Conservation (phyloP, 2,888 invertebrate species). For the Leistus spinibarbis region DNA sequence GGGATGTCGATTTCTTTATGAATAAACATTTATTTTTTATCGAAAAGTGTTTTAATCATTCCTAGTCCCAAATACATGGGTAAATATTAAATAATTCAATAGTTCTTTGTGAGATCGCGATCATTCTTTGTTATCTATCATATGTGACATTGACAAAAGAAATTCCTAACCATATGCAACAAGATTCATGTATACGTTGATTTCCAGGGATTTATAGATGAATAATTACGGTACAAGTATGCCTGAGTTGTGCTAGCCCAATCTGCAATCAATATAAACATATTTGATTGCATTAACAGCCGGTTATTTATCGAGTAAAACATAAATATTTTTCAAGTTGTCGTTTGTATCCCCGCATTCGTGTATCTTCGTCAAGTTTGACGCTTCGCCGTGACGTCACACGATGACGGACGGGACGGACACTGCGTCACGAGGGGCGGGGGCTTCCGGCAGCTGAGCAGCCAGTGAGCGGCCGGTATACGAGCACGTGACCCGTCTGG, state of each 20-base stretch:
- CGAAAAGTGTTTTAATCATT: neutral
- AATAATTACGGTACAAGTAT: neutral
- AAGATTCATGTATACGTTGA: neutral
- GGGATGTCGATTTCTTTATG: neutral
- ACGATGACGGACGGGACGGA: constrained; percentile 55
- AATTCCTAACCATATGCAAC: constrained; percentile 11
- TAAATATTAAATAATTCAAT: no score
- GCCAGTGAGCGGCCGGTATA: constrained; percentile 55
- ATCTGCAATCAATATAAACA: constrained; percentile 15
- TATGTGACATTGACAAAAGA: constrained; percentile 27
- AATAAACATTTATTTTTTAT: neutral
- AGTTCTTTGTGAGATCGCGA: constrained; percentile 11
- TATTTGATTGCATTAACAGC: constrained; percentile 5
- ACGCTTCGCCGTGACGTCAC: constrained; percentile 47
- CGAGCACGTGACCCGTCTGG: constrained; percentile 59
- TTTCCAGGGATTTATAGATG: neutral
- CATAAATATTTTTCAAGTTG: neutral
- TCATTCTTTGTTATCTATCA: constrained; percentile 21
- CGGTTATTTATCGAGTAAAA: constrained; percentile 3
- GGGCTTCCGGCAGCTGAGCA: constrained; percentile 52
- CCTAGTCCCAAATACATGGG: neutral
- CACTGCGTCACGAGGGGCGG: constrained; percentile 54
- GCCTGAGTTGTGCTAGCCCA: neutral
- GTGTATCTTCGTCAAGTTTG: constrained; percentile 36
- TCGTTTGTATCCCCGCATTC: constrained; percentile 17